Conservation (phyloP, 1,140 invertebrate genomes). For the Grapholita molesta region DNA sequence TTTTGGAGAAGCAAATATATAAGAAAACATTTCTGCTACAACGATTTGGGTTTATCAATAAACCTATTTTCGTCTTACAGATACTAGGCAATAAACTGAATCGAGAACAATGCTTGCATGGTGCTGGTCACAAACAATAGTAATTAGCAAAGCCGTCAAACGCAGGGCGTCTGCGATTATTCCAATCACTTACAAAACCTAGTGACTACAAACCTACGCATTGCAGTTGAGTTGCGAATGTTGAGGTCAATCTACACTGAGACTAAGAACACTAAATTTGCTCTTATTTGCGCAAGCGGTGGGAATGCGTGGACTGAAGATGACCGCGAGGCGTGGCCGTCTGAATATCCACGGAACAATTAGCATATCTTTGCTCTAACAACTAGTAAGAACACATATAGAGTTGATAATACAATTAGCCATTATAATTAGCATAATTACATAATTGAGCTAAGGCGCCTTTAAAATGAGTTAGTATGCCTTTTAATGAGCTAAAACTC, state of each 20-base stretch:
- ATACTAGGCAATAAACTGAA: background rate
- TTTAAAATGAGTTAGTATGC: no score
- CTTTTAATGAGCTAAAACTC: no score
- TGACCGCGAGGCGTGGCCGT: slow-evolving; percentile 3
- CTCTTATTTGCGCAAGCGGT: background rate
- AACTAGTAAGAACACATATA: background rate
- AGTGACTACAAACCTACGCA: background rate
- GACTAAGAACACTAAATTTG: background rate
- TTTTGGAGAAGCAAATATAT: no score
- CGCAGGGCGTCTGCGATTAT: background rate
- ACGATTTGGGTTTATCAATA: no score
- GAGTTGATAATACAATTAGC: background rate
- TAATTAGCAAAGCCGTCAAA: slow-evolving; percentile 12
- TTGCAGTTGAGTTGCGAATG: background rate
- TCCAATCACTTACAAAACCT: background rate
- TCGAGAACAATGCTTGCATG: background rate
- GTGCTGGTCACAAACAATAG: background rate
- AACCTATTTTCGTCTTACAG: background rate
- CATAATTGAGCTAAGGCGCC: background rate
- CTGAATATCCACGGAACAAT: background rate
- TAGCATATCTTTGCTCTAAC: background rate
- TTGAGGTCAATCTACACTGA: background rate
- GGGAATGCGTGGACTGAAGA: background rate
- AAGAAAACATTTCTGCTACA: no score
- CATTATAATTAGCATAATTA: background rate